Conservation (phyloP, 35 echinoderm and acorn worm genomes). For the Apostichopus californicus region DNA sequence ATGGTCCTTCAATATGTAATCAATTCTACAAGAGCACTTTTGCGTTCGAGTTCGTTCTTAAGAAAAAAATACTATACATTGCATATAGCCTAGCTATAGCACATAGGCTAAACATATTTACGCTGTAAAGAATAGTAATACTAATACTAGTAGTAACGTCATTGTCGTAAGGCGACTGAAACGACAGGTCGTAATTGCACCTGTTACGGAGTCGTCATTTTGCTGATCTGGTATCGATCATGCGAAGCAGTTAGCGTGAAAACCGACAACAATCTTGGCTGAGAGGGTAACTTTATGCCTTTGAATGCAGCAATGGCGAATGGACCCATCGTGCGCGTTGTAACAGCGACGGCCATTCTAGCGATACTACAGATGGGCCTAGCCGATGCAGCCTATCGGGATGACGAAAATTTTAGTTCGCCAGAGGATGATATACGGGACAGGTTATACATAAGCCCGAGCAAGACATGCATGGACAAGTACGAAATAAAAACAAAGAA, state of each 20-base stretch:
- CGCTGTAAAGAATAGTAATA: too few relatives aligned
- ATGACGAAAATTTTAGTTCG: neutral
- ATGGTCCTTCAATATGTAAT: too few relatives aligned
- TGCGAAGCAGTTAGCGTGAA: neutral
- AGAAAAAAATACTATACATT: too few relatives aligned
- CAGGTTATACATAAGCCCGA: neutral
- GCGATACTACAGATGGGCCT: neutral
- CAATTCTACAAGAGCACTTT: too few relatives aligned
- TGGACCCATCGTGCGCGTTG: neutral
- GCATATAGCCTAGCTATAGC: too few relatives aligned
- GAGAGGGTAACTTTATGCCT: neutral
- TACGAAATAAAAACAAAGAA: constrained; percentile 26
- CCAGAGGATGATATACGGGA: neutral
- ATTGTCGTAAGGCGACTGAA: neutral
- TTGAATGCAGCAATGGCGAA: neutral
- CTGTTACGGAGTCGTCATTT: neutral
- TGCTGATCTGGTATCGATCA: neutral
- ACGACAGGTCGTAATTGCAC: neutral
- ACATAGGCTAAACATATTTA: too few relatives aligned
- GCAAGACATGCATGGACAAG: neutral
- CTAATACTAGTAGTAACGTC: too few relatives aligned
- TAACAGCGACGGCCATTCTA: neutral
- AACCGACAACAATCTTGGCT: neutral
- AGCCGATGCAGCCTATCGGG: neutral
- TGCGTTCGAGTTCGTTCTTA: too few relatives aligned